Conservation (phyloP, 2,113 vertebrate genomes). For the Dolichallabes microphthalmus region DNA sequence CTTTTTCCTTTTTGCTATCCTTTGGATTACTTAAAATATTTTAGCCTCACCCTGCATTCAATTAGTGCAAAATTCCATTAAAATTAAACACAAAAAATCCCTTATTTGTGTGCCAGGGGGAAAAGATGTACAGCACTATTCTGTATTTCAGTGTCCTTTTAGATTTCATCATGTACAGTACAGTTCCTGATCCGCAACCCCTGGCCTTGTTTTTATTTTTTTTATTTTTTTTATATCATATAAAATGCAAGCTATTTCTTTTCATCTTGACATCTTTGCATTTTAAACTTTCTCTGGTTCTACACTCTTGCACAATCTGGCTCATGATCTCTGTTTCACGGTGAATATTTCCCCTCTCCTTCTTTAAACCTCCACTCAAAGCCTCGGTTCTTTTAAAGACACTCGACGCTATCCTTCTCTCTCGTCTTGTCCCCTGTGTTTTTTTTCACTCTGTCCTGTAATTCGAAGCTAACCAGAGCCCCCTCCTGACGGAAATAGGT, state of each 20-base stretch:
- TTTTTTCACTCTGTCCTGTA: not conserved
- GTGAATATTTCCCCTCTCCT: not conserved
- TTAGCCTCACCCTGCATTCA: not conserved
- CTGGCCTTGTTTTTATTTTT: not conserved
- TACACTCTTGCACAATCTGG: not conserved
- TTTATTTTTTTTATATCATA: not conserved
- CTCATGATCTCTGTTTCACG: not conserved
- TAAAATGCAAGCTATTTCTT: not conserved
- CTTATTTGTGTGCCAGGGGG: not conserved
- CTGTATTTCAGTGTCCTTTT: not conserved
- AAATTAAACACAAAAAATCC: not conserved
- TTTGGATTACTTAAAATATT: not conserved
- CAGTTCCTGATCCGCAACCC: not conserved
- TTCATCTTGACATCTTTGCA: not conserved
- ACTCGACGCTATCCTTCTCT: not conserved
- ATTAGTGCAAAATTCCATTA: not conserved
- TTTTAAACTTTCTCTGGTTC: not conserved
- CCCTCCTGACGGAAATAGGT: not conserved
- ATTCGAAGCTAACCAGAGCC: constrained; percentile 11
- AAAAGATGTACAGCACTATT: not conserved
- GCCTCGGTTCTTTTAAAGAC: not conserved
- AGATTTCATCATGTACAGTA: not conserved
- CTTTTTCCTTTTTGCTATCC: not conserved
- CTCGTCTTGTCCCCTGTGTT: not conserved
- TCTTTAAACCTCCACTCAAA: not conserved